Percentiles rank a stretch among this genome's conserved stretches.
phyloP scores from a whole-genome alignment of 1,140 invertebrate genomes.

The Pseudomyrmex pallidus region DNA sequence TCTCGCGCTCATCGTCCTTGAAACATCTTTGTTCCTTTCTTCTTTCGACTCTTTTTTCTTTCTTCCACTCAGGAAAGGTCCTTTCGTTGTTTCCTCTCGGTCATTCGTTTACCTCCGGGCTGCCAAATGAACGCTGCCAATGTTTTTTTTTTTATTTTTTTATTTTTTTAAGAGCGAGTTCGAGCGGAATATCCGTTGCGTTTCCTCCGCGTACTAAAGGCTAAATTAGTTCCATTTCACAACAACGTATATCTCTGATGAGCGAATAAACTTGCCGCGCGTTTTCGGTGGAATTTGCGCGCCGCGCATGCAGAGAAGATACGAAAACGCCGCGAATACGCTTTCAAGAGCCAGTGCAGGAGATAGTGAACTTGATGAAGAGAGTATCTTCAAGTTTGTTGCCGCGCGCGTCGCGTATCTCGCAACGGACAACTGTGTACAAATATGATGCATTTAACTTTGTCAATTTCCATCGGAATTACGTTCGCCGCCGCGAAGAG shows the following conservation, averaged over 20 bases:
- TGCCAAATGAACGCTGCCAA: constrained; percentile 55
- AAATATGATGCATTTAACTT: background rate
- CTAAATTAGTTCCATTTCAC: constrained; percentile 64
- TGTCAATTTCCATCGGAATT: background rate
- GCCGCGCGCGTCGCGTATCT: too few relatives aligned
- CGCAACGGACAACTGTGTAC: background rate
- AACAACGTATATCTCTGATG: background rate
- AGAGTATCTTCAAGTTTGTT: background rate
- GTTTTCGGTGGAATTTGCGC: background rate
- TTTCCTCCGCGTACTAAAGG: constrained; percentile 11
- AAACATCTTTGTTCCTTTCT: background rate
- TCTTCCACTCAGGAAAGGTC: background rate
- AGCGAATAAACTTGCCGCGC: constrained; percentile 36
- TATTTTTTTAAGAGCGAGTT: constrained; percentile 52
- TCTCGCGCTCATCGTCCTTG: constrained; percentile 5
- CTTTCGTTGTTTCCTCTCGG: constrained; percentile 17
- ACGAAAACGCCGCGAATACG: background rate
- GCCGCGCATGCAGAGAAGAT: background rate
- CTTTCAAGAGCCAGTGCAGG: background rate
- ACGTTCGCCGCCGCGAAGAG: background rate
- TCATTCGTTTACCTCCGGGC: constrained; percentile 62
- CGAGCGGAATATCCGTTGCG: constrained; percentile 36
- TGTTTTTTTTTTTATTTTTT: background rate
- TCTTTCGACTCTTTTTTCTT: background rate
- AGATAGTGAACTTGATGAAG: background rate